Percentiles rank a stretch among this genome's conserved stretches.
phyloP scores from a whole-genome alignment of 2,888 invertebrate species.

The Lasioglossum figueresi region DNA sequence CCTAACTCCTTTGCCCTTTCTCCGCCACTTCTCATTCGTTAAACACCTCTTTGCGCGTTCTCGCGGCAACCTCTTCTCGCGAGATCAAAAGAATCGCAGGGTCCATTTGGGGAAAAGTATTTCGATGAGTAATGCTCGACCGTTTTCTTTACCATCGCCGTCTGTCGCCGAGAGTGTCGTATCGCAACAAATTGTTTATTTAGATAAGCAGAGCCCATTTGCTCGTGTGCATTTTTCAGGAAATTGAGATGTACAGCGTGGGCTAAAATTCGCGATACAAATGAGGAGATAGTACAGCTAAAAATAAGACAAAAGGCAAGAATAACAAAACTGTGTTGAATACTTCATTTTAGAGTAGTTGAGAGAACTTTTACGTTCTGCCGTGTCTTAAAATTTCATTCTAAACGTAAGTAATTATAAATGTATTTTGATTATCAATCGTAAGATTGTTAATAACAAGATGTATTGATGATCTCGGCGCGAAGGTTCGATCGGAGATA shows the following conservation, averaged over 20 bases:
- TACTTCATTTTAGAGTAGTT: no score
- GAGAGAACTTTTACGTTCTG: no score
- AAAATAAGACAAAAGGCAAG: no score
- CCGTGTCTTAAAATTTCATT: no score
- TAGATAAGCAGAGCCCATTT: neutral
- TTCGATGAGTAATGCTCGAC: neutral
- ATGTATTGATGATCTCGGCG: no score
- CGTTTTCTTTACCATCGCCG: neutral
- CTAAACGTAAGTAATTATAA: no score
- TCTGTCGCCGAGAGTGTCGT: neutral
- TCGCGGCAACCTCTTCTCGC: no score
- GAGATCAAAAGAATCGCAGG: neutral
- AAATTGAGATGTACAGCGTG: neutral
- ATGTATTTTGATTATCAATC: no score
- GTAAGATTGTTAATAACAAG: no score
- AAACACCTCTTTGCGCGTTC: neutral
- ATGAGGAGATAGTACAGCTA: no score
- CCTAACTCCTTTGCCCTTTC: neutral
- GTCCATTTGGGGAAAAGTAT: neutral
- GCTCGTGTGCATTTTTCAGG: neutral
- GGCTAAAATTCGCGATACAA: neutral
- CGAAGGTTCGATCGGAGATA: no score
- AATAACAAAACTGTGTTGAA: no score
- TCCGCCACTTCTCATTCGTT: slow-evolving; percentile 25
- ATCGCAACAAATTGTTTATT: neutral